These are phyloP conservation scores for Corticium candelabrum DNA, from an alignment of 37 sponge, comb jelly and placozoan species.

Conservation along the genomic window DNA sequence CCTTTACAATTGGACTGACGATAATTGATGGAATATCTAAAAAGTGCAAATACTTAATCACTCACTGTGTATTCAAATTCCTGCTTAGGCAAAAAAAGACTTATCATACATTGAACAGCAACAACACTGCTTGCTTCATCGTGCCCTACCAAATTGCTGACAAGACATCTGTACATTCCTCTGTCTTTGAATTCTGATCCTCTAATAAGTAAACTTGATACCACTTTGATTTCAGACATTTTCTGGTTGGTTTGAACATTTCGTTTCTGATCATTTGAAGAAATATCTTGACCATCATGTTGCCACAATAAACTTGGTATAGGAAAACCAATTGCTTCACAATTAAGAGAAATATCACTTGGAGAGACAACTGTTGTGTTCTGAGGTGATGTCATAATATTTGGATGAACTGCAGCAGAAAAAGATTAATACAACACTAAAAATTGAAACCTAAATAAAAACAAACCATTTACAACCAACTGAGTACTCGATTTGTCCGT, in stretches of 20 bases:
- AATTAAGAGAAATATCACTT: slow-evolving; percentile 12
- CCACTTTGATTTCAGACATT: background rate
- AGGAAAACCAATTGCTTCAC: slow-evolving; percentile 42
- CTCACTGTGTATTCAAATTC: too few relatives aligned
- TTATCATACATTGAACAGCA: background rate
- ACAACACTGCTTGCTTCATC: background rate
- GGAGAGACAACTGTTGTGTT: background rate
- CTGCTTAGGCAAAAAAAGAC: background rate
- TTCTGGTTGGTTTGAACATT: background rate
- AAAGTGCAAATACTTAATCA: too few relatives aligned
- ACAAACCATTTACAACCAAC: too few relatives aligned
- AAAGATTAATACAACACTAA: too few relatives aligned
- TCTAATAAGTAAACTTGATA: background rate
- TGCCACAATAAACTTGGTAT: slow-evolving; percentile 25
- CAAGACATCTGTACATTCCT: slow-evolving; percentile 51
- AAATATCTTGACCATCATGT: slow-evolving; percentile 11
- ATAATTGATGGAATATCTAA: slow-evolving; percentile 33
- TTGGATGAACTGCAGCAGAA: background rate
- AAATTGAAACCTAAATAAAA: too few relatives aligned
- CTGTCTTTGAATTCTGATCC: slow-evolving; percentile 12
- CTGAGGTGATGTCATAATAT: background rate
- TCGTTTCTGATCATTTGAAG: too few relatives aligned
- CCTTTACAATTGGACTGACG: slow-evolving; percentile 2
- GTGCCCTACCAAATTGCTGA: slow-evolving; percentile 43
- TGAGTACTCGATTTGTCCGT: too few relatives aligned